Base-by-base conservation (phyloP, 64 coral and sea anemone genomes). In the Montipora cactus region DNA sequence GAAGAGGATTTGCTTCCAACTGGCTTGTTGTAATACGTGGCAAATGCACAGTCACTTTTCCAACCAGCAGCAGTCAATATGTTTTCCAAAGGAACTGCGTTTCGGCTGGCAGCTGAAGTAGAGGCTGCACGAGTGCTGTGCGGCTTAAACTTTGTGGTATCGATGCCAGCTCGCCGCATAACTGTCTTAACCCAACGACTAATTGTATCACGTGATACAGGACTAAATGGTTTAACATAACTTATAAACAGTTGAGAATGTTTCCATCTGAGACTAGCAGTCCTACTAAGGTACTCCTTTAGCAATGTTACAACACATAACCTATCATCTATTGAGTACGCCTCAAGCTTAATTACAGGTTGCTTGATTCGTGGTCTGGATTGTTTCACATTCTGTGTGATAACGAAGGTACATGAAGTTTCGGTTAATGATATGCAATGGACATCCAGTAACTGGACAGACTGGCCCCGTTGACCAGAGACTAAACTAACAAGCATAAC, bases 171-270 rank as follows among this genome's bases (percentile, higher is more conserved):
- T 48, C 62, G 21, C 10, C 69, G 44, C 57, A 70, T 84, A 46
- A 47, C 57, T 45, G 57, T 84, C 46, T 84, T 64, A 84, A 88
- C 28, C 92, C 92, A 94, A 74, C 67, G 87, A 59, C 86, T 87
- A 53, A 89, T 83, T 46, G 77, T 81, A 64, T 81, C 93, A 20
- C 55, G 44, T 79, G 80, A 95, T 48, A 90, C 84, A 49, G 66
- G 79, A 77, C 77, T 90, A 90, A 79, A 89, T 67, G 93, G 93
- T 44, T 44, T 90, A 74, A 67, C 70, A 61, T 95, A 50, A 88
- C 93, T 94, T 59, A 90, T 81, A n/a, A 94, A 78, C 16, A 94
- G 76, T 44, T 88, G 76, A 19, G 45, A 58, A 7, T 88, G 72
- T 19, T 94, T 51, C 76, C 49, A 66, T 10, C 84, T 74, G 50